Percentiles rank a stretch among this genome's conserved stretches.
Conservation (phyloP, 37 sponge, comb jelly and placozoan species). For the Beroe forskalii region DNA sequence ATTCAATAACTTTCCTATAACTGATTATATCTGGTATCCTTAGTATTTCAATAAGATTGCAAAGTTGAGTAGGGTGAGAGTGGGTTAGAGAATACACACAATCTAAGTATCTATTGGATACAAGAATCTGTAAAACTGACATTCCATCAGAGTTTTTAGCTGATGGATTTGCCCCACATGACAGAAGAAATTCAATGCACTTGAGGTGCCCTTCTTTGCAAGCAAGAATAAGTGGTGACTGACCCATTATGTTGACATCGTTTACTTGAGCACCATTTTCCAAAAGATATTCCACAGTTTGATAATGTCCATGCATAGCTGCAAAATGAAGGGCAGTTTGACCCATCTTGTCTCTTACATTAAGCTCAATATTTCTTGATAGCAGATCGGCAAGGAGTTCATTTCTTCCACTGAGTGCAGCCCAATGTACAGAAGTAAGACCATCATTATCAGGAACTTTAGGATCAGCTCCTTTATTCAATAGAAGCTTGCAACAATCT, state of each 20-base stretch:
- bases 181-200: not conserved
- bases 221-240: constrained; percentile 40
- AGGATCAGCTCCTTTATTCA: constrained; percentile 57
- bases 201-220: constrained; percentile 28
- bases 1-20: constrained; percentile 47
- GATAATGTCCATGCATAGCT: constrained; percentile 54
- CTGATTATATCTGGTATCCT: constrained; percentile 54
- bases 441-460: constrained; percentile 63
- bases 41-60: constrained; percentile 49
- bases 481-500: constrained; percentile 37
- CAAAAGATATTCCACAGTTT: constrained; percentile 53
- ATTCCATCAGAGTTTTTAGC: constrained; percentile 43
- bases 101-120: constrained; percentile 34
- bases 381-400: constrained; percentile 78
- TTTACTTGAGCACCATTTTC: constrained; percentile 52
- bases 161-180: constrained; percentile 47
- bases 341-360: constrained; percentile 41
- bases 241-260: constrained; percentile 42
- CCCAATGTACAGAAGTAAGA: constrained; percentile 80
- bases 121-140: constrained; percentile 57
- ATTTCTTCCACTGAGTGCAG: constrained; percentile 86
- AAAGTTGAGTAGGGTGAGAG: constrained; percentile 59
- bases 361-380: constrained; percentile 53
- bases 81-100: constrained; percentile 60
- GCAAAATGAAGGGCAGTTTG: constrained; percentile 57